phyloP scores from a whole-genome alignment of 2,888 invertebrate genomes.

The Cryptops parisi region DNA sequence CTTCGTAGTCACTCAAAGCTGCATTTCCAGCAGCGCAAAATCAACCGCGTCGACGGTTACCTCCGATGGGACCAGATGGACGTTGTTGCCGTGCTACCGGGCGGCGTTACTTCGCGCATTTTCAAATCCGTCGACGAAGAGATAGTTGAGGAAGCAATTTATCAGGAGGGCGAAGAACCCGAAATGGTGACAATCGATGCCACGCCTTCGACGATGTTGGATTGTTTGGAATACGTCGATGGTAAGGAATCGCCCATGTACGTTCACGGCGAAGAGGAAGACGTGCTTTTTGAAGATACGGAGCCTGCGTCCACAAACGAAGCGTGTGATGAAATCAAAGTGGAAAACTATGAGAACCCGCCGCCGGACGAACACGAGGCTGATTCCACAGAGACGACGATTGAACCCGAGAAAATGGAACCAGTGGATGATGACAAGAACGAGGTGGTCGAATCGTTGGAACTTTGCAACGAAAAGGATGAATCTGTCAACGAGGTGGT shows the following conservation, averaged over 20 bases:
- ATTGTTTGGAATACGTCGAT: not conserved
- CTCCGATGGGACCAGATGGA: slow-evolving; percentile 5
- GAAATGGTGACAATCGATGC: too few species aligned
- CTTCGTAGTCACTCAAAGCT: slow-evolving; percentile 63
- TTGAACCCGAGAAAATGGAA: not conserved
- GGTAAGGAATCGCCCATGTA: not conserved
- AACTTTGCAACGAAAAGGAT: not conserved
- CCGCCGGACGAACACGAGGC: not conserved
- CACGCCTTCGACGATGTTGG: not conserved
- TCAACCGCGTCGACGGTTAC: not conserved
- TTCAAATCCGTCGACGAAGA: slow-evolving; percentile 3
- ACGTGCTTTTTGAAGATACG: not conserved
- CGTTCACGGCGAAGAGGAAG: not conserved
- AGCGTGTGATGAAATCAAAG: not conserved
- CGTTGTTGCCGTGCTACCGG: slow-evolving; percentile 1
- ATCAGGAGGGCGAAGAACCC: not conserved
- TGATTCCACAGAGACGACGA: not conserved
- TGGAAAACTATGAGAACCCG: not conserved
- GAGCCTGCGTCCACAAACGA: too few species aligned
- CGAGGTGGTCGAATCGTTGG: not conserved
- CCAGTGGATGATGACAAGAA: not conserved
- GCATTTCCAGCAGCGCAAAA: slow-evolving; percentile 42
- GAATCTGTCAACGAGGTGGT: not conserved
- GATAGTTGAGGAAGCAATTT: not conserved
- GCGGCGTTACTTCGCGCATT: not conserved